phyloP scores from a whole-genome alignment of 2,797 vertebrate genomes.

The Petrocephalus sullivani region DNA sequence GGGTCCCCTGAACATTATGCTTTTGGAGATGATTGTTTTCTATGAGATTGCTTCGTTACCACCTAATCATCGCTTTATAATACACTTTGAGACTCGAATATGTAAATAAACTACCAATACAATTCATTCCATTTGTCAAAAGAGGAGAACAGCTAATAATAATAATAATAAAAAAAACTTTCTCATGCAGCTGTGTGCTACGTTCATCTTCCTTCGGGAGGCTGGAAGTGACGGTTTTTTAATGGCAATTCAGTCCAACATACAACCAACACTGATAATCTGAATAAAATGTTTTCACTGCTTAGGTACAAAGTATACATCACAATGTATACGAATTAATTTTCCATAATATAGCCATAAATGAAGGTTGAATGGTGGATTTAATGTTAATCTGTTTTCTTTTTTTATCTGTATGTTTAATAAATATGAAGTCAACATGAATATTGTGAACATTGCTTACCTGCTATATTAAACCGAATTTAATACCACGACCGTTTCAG shows the following conservation, averaged over 20 bases:
- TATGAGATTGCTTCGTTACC: conserved; percentile 54
- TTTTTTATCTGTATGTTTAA: neutral
- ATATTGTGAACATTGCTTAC: neutral
- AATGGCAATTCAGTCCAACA: neutral
- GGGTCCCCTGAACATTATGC: conserved; percentile 49
- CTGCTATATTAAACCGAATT: neutral
- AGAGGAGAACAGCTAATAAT: conserved; percentile 77
- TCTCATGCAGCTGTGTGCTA: neutral
- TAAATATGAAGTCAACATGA: neutral
- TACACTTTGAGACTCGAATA: conserved; percentile 60
- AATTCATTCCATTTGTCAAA: conserved; percentile 78
- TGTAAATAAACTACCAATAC: conserved; percentile 64
- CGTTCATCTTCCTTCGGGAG: neutral
- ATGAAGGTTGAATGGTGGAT: neutral
- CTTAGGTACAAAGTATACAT: neutral
- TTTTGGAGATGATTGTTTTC: conserved; percentile 54
- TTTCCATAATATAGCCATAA: neutral
- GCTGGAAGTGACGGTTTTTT: neutral
- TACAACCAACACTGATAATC: neutral
- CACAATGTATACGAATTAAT: neutral
- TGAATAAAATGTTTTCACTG: neutral
- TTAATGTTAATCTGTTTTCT: neutral
- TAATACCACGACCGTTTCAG: neutral
- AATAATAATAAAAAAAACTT: neutral
- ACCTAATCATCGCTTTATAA: conserved; percentile 48